Base-by-base conservation (phyloP, 2,888 invertebrate species). In the Aphidius colemani region DNA sequence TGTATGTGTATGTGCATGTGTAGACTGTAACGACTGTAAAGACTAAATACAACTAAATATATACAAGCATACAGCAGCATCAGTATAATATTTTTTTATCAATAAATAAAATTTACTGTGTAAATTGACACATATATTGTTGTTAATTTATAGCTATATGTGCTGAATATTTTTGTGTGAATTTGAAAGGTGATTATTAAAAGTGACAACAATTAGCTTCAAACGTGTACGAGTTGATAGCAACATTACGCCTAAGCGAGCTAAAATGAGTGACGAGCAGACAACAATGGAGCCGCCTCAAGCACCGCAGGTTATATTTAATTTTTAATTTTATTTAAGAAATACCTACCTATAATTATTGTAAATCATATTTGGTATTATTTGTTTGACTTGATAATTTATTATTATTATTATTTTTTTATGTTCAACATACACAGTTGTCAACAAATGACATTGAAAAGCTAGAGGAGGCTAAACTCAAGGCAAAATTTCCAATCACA, bases 401-500 rank as follows among this genome's bases (percentile, higher is more conserved):
- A 49, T 18, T 18, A 18, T 18, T 18, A 18, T 18, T 18, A 13
- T 13, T 13, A 13, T 56, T 6, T 51, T 60, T 49, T 8, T 65
- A 59, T 53, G 80, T 78, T 45, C 1, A 18, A 1, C 13, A 2
- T n/a, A n/a, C n/a, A 18, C 66, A 85, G 82, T 75, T 85, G 74
- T 82, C 84, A 48, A 81, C 86, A 7, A 88, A 91, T 78, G 94
- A 94, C 75, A 84, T 94, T 76, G 95, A 95, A 77, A 94, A 93
- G 79, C 82, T 92, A 66, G 96, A 97, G 83, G 97, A 97, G 83
- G 95, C 93, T 51, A 96, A 96, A 82, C 83, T 98, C 39, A 94
- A 94, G 83, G 92, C 94, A 0, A 96, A 96, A 84, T 97, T 95
- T 84, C 93, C 94, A 61, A 87, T 88, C 82, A 87, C 89, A 50